phyloP scores from a whole-genome alignment of 2,113 vertebrate genomes.

The Steatornis caripensis region DNA sequence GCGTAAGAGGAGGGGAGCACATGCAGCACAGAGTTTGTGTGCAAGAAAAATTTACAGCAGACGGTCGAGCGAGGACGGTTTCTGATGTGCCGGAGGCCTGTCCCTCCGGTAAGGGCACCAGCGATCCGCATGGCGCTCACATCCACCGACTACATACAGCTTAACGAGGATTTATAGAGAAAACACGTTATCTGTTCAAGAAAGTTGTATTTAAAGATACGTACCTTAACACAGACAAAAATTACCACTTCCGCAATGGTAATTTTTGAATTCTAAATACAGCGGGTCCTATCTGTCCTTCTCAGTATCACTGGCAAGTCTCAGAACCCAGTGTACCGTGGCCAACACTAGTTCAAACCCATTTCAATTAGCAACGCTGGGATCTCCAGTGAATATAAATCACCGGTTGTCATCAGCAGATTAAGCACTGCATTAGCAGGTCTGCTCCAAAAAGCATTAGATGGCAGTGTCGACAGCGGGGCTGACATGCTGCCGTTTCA shows the following conservation, averaged over 20 bases:
- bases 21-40: rapidly evolving
- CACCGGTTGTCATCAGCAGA: background rate
- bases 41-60: background rate
- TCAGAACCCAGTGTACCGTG: background rate
- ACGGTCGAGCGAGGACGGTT: rapidly evolving
- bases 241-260: rapidly evolving
- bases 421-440: background rate
- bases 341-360: background rate
- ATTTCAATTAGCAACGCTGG: background rate
- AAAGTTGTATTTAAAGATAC: background rate
- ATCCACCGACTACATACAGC: rapidly evolving
- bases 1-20: background rate
- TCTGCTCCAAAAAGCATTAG: background rate
- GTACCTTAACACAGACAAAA: background rate
- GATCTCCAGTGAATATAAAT: background rate
- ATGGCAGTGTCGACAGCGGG: background rate
- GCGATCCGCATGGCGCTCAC: rapidly evolving
- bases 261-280: background rate
- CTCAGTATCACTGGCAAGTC: background rate
- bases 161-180: background rate
- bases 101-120: background rate
- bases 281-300: background rate
- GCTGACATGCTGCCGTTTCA: background rate
- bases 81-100: background rate
- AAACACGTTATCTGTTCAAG: background rate